Base-by-base conservation (phyloP, 2,797 vertebrate genomes). In the Xerus rutilus region DNA sequence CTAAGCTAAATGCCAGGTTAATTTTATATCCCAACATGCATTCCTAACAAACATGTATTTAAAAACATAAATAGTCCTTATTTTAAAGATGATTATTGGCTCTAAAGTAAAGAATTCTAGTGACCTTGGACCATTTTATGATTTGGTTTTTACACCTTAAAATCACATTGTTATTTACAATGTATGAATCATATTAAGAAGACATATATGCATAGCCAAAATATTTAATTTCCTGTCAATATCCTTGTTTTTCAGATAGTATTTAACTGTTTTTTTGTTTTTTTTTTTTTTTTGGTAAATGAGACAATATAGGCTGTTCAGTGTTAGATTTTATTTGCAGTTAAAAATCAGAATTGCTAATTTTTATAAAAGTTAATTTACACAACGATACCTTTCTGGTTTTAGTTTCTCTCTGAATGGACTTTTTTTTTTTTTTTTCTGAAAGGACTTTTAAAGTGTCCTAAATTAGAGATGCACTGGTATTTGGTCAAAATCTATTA, bases 331-430 rank as follows among this genome's bases (percentile, higher is more conserved):
- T 94, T 92, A 95, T 32, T 72, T 89, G 3, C 32, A 86, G 45
- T 88, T 67, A 93, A 39, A 93, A 96, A 73, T 47, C n/a, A 70
- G 20, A 9, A 54, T 69, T 39, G 65, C 1, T 70, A 35, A 54
- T 86, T 96, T 96, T 95, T 70, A 89, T 77, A 83, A 69, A 92
- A 91, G 52, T 87, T 76, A 89, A 83, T 77, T 70, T 95, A 87
- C 13, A 69, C 17, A 59, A 65, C 62, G n/a, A 49, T 43, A 47
- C 9, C 64, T 82, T 77, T 79, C 35, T 70, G 54, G 35, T 43
- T 52, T 69, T 11, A 84, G 15, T 76, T 83, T 88, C n/a, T 91
- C 76, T 74, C 15, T 86, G 25, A 83, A 89, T 67, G 20, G 14
- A 69, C 67, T 78, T 70, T 88, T 54, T 78, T 70, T 88, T 54